Base-by-base conservation (phyloP, 1,140 invertebrate species). In the Tetramorium simillimum region DNA sequence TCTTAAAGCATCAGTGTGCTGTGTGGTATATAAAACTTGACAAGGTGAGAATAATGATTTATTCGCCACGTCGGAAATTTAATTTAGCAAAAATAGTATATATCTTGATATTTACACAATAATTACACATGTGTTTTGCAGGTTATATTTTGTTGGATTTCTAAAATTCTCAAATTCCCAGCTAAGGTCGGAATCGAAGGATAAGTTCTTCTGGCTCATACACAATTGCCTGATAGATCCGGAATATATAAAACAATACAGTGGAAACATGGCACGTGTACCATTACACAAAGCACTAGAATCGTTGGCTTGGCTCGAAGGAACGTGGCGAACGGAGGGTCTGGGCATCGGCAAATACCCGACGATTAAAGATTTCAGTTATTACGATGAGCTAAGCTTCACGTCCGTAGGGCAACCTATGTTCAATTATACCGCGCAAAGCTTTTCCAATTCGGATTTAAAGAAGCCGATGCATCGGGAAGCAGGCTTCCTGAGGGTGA, bases 401-500 rank as follows among this genome's bases (percentile, higher is more conserved):
- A 90, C 89, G 56, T 96, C 95, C 49, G 93, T 96, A 86, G 97
- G 97, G 33, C 96, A 97, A 86, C 97, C 97, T n/a, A 96, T 96
- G 94, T 94, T 96, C 16, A 96, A 95, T 89, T 97, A 96, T 88
- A 93, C 93, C 18, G 96, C 96, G 2, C 94, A 93, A 89, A 96
- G 96, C 1, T 96, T 94, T 93, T 93, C 53, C 14, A 56, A 97
- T 89, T 93, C 96, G 0, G 95, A 96, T 51, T 96, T 94, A 40
- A 95, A 95, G 16, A 95, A 93, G 33, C 96, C 96, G 0, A 96
- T 97, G 96, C 97, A 97, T 91, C 94, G 96, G 81, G 97, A 97
- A 93, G 92, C 95, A 72, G 97, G 97, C 0, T 97, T 97, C 92
- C 91, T 97, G 3, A 95, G 96, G 58, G 96, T 97, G 10, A 95